Percentiles rank a stretch among this genome's conserved stretches.
These are phyloP conservation scores for Coleophora flavipennella DNA, from an alignment of 2,888 invertebrate species.

Conservation along the genomic window DNA sequence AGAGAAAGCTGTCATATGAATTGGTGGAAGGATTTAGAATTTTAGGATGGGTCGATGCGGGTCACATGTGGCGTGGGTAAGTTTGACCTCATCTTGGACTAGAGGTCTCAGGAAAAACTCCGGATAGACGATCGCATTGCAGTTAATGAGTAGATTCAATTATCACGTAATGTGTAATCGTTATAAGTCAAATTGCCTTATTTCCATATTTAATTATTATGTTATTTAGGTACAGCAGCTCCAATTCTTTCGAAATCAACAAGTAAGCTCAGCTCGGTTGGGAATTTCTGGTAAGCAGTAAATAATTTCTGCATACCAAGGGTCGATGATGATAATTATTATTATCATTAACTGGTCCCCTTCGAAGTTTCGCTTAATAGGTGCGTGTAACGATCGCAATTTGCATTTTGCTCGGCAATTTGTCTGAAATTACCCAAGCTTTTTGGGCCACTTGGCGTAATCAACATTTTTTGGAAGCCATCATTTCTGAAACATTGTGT, in stretches of 20 bases:
- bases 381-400: slow-evolving; percentile 25
- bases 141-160: no score
- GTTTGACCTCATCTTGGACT: no score
- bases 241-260: slow-evolving; percentile 50
- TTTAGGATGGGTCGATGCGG: slow-evolving; percentile 7
- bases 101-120: no score
- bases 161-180: no score
- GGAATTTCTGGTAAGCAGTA: slow-evolving; percentile 27
- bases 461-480: neutral
- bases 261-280: slow-evolving; percentile 46
- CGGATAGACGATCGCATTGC: no score
- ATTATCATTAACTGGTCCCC: slow-evolving; percentile 33
- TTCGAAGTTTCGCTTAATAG: slow-evolving; percentile 30
- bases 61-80: neutral
- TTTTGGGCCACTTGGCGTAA: slow-evolving; percentile 17
- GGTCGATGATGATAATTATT: slow-evolving; percentile 41
- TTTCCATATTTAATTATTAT: slow-evolving; percentile 57
- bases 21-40: slow-evolving; percentile 42
- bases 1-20: slow-evolving; percentile 50
- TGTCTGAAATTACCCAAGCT: slow-evolving; percentile 25
- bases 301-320: slow-evolving; percentile 48
- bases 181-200: slow-evolving; percentile 22
- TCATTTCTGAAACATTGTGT: neutral
- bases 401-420: slow-evolving; percentile 33
- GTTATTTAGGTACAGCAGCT: slow-evolving; percentile 45